Conservation (phyloP, 1,140 invertebrate genomes). For the Coboldia fuscipes region DNA sequence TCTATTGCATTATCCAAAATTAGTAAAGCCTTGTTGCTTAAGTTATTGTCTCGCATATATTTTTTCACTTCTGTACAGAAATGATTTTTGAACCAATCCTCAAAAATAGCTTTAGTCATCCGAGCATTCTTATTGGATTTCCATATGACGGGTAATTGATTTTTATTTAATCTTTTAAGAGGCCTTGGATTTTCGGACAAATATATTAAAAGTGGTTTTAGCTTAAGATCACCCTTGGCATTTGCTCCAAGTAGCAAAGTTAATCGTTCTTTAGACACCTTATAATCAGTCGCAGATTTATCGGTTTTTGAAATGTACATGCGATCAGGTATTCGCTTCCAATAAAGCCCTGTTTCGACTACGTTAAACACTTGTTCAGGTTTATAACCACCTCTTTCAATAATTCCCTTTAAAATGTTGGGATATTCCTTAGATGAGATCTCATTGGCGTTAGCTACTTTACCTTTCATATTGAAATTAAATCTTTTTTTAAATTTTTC, state of each 20-base stretch:
- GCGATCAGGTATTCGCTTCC: slow-evolving; percentile 15
- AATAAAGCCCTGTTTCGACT: slow-evolving; percentile 20
- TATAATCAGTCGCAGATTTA: slow-evolving; percentile 13
- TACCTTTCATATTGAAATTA: slow-evolving; percentile 14
- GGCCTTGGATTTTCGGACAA: slow-evolving; percentile 18
- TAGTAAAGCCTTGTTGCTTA: slow-evolving; percentile 7
- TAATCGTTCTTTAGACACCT: slow-evolving; percentile 17
- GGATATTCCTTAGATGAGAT: slow-evolving; percentile 12
- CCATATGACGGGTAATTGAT: slow-evolving; percentile 17
- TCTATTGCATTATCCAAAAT: slow-evolving; percentile 13
- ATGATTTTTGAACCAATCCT: slow-evolving; percentile 13
- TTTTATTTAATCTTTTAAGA: slow-evolving; percentile 18
- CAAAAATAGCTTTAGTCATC: slow-evolving; percentile 15
- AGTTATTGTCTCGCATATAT: slow-evolving; percentile 10
- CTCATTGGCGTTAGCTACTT: slow-evolving; percentile 15
- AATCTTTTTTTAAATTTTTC: slow-evolving; percentile 10
- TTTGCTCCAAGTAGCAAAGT: slow-evolving; percentile 19
- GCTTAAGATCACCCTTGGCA: slow-evolving; percentile 18
- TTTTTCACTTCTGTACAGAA: slow-evolving; percentile 12
- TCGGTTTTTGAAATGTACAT: slow-evolving; percentile 8
- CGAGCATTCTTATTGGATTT: slow-evolving; percentile 18
- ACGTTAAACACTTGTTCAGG: slow-evolving; percentile 21
- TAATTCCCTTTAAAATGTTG: slow-evolving; percentile 15
- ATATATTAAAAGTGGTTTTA: slow-evolving; percentile 24
- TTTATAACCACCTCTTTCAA: slow-evolving; percentile 16